Conservation (phyloP, 2,888 invertebrate species). For the Erebia epiphron region DNA sequence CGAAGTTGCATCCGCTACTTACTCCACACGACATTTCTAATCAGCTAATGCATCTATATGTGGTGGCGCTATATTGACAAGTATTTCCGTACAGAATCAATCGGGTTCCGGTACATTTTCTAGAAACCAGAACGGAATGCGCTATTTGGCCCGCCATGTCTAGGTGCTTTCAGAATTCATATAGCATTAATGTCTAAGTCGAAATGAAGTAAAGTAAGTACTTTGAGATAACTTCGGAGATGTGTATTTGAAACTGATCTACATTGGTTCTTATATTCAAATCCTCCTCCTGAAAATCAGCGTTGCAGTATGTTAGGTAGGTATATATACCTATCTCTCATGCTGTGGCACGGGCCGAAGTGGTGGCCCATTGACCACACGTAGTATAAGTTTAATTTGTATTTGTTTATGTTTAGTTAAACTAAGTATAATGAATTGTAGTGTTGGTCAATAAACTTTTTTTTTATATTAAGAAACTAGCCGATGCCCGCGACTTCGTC, state of each 20-base stretch:
- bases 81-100: neutral
- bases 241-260: neutral
- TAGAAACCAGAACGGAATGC: neutral
- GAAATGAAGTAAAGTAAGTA: neutral
- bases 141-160: neutral
- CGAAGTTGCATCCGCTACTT: constrained; percentile 26
- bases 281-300: no score
- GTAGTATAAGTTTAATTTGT: no score
- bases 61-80: constrained; percentile 24
- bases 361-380: no score
- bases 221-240: neutral
- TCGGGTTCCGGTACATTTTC: neutral
- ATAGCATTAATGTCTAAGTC: neutral
- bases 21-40: constrained; percentile 52
- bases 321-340: no score
- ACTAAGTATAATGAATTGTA: no score
- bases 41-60: constrained; percentile 59
- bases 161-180: neutral
- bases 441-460: no score
- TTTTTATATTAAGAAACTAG: no score
- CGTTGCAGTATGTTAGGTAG: no score
- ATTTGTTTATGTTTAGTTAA: no score
- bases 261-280: no score
- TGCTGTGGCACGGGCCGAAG: no score
- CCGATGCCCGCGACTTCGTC: no score